Evolutionary conservation across 2,797 vertebrate genomes (phyloP).

Genomic region (Rhinogobio ventralis): DNA sequence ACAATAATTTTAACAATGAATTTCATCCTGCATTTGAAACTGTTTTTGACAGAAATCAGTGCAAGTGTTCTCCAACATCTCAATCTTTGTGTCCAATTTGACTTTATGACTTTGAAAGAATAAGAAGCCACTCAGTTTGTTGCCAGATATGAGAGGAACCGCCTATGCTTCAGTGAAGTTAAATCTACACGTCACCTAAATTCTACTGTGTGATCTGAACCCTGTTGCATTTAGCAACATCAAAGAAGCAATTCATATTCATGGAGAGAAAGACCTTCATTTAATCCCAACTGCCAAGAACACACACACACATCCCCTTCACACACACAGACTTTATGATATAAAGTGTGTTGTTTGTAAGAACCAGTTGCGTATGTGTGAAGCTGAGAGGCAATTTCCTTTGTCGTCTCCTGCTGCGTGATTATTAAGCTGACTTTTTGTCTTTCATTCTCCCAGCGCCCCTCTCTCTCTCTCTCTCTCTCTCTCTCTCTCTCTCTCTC

Average conservation of each 20-base stretch:
- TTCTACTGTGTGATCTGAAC: constrained; percentile 30
- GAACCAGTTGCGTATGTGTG: constrained; percentile 29
- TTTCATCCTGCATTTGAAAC: constrained; percentile 11
- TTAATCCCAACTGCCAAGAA: constrained; percentile 43
- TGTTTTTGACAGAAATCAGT: constrained; percentile 9
- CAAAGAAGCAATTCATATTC: constrained; percentile 49
- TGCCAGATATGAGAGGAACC: not conserved
- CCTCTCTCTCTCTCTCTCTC: no score
- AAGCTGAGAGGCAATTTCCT: constrained; percentile 47
- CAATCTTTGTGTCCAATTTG: not conserved
- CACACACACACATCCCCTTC: not conserved
- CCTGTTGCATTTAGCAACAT: constrained; percentile 43
- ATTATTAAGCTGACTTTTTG: constrained; percentile 55
- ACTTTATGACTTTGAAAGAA: not conserved
- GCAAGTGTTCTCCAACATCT: not conserved
- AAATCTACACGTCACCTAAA: constrained; percentile 13
- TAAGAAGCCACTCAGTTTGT: constrained; percentile 1
- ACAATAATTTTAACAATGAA: not conserved
- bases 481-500: not conserved
- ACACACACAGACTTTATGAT: constrained; percentile 5
- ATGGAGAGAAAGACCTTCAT: constrained; percentile 38
- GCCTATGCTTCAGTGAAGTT: not conserved
- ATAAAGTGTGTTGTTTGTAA: constrained; percentile 34
- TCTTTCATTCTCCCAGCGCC: constrained; percentile 41
- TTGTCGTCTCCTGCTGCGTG: constrained; percentile 37